Percentiles rank a stretch among this genome's conserved stretches.
Conservation (phyloP, 2,797 vertebrate genomes). For the Hemitrygon akajei region DNA sequence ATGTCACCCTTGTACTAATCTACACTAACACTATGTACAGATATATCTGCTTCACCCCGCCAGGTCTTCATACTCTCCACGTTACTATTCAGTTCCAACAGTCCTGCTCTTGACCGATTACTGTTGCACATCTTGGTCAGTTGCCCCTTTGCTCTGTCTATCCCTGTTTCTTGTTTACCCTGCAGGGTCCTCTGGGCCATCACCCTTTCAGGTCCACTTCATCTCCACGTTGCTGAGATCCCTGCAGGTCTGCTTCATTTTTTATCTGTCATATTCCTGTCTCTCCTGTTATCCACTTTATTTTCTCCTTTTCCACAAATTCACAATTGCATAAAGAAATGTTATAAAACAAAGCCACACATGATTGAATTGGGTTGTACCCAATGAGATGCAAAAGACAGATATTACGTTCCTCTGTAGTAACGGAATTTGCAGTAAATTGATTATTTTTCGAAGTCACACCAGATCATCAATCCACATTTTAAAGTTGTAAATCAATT, state of each 20-base stretch:
- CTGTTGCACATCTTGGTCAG: too few species aligned
- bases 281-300: background rate
- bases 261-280: background rate
- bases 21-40: too few species aligned
- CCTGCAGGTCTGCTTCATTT: background rate
- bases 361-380: background rate
- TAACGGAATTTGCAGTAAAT: background rate
- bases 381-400: background rate
- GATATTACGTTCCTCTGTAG: background rate
- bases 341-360: background rate
- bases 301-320: background rate
- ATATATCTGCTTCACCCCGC: too few species aligned
- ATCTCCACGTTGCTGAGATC: too few species aligned
- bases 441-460: background rate
- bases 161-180: background rate
- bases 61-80: too few species aligned
- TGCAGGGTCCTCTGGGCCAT: too few species aligned
- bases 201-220: too few species aligned
- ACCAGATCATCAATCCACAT: background rate
- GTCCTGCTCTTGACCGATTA: too few species aligned
- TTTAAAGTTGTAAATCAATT: background rate
- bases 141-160: background rate
- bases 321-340: background rate
- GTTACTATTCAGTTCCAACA: too few species aligned
- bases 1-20: too few species aligned